phyloP scores from a whole-genome alignment of 1,140 invertebrate species.

The Agrilus planipennis region DNA sequence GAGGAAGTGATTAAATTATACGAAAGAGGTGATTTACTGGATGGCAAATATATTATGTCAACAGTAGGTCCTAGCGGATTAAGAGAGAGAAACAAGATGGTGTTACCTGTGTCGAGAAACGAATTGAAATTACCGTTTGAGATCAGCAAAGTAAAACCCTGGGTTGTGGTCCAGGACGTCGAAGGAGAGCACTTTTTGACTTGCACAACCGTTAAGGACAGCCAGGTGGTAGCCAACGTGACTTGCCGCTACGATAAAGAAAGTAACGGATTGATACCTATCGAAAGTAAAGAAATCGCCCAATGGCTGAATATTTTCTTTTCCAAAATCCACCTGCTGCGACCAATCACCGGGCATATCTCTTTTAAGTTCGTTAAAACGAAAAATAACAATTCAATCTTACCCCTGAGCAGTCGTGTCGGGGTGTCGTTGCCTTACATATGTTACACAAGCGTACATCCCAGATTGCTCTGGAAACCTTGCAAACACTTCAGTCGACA shows the following conservation, averaged over 20 bases:
- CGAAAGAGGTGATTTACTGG: conserved; percentile 47
- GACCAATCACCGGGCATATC: conserved; percentile 58
- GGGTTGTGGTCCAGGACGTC: conserved; percentile 62
- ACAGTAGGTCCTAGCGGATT: conserved; percentile 59
- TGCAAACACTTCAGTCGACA: conserved; percentile 47
- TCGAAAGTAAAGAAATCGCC: conserved; percentile 52
- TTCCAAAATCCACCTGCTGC: conserved; percentile 42
- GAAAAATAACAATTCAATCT: conserved; percentile 35
- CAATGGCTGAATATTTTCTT: conserved; percentile 63
- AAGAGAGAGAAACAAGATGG: conserved; percentile 51
- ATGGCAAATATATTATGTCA: conserved; percentile 56
- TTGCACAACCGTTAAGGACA: conserved; percentile 67
- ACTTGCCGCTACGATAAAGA: conserved; percentile 57
- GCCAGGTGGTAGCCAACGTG: conserved; percentile 62
- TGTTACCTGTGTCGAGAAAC: conserved; percentile 46
- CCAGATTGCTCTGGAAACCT: conserved; percentile 48
- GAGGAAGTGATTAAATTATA: conserved; percentile 57
- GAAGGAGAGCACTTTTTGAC: conserved; percentile 62
- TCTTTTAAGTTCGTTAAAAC: conserved; percentile 56
- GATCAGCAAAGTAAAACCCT: conserved; percentile 57
- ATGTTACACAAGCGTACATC: conserved; percentile 55
- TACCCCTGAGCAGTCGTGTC: conserved; percentile 55
- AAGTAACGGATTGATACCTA: conserved; percentile 52
- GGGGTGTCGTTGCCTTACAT: conserved; percentile 67
- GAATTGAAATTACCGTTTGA: conserved; percentile 53